phyloP scores from a whole-genome alignment of 1,140 invertebrate genomes.

The Liolophura sinensis region DNA sequence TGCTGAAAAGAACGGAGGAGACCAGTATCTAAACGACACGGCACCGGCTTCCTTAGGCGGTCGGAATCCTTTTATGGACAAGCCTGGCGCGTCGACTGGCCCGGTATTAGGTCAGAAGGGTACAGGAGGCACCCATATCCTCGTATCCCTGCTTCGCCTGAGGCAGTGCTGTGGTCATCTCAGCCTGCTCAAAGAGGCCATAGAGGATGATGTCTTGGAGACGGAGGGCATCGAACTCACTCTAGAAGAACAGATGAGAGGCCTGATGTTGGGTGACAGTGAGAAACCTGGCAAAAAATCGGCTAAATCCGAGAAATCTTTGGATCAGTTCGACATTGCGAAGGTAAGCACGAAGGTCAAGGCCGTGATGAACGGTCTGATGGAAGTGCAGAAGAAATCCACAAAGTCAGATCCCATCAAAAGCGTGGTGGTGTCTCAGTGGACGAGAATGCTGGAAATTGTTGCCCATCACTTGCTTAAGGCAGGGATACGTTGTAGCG shows the following conservation, averaged over 20 bases:
- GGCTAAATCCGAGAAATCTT: slow-evolving; percentile 19
- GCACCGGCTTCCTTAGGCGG: slow-evolving; percentile 11
- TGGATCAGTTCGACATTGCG: slow-evolving; percentile 23
- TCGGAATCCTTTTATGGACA: background rate
- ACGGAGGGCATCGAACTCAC: slow-evolving; percentile 61
- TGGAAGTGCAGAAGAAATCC: slow-evolving; percentile 17
- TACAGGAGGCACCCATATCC: slow-evolving; percentile 60
- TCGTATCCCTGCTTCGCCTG: slow-evolving; percentile 80
- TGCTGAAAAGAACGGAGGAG: slow-evolving; percentile 44
- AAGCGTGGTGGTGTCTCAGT: slow-evolving; percentile 84
- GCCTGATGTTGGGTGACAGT: slow-evolving; percentile 63
- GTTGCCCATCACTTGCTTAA: slow-evolving; percentile 67
- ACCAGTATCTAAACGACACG: too few species aligned
- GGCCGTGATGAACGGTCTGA: slow-evolving; percentile 65
- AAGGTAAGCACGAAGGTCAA: slow-evolving; percentile 56
- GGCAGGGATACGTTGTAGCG: slow-evolving; percentile 62
- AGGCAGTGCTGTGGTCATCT: slow-evolving; percentile 89
- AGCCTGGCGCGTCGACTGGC: background rate
- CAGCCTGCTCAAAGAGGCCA: slow-evolving; percentile 69
- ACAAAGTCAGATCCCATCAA: slow-evolving; percentile 12
- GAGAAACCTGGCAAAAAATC: slow-evolving; percentile 11
- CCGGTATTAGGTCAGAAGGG: background rate
- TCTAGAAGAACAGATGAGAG: slow-evolving; percentile 67
- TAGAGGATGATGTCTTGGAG: slow-evolving; percentile 53
- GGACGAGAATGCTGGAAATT: slow-evolving; percentile 76